These are phyloP conservation scores for Parnassius apollo DNA, from an alignment of 2,888 invertebrate genomes.

Conservation along the genomic window DNA sequence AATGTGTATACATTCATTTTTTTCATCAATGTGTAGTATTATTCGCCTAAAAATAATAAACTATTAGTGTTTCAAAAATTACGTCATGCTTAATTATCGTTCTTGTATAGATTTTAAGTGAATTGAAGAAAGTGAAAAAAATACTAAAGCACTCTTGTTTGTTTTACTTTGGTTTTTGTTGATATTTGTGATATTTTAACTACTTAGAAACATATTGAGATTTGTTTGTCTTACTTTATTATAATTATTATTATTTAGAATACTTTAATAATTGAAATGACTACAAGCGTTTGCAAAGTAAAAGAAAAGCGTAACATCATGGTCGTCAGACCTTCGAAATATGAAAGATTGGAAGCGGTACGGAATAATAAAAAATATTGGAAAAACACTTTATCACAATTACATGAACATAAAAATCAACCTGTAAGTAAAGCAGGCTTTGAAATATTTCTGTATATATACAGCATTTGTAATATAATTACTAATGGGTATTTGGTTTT, in stretches of 20 bases:
- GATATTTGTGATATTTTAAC: not conserved
- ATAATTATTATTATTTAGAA: not conserved
- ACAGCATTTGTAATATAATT: no score
- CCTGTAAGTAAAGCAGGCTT: conserved; percentile 40
- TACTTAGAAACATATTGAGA: not conserved
- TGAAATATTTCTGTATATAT: no score
- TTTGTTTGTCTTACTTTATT: not conserved
- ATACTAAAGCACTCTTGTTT: no score
- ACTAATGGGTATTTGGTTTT: conserved; percentile 14
- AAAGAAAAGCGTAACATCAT: conserved; percentile 49
- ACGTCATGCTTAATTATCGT: no score
- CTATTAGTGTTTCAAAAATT: no score
- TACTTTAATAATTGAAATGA: not conserved
- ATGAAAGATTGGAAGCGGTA: conserved; percentile 50
- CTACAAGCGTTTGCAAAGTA: not conserved
- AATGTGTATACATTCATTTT: no score
- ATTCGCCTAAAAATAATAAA: no score
- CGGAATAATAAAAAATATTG: conserved; percentile 63
- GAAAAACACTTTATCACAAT: conserved; percentile 50
- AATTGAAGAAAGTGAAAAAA: no score
- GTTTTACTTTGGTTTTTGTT: no score
- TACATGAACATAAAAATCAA: conserved; percentile 39
- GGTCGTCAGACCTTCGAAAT: conserved; percentile 54
- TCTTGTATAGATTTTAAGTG: no score
- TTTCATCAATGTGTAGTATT: no score